These are phyloP conservation scores for Ibidorhyncha struthersii DNA, from an alignment of 2,113 vertebrate genomes.

Conservation along the genomic window DNA sequence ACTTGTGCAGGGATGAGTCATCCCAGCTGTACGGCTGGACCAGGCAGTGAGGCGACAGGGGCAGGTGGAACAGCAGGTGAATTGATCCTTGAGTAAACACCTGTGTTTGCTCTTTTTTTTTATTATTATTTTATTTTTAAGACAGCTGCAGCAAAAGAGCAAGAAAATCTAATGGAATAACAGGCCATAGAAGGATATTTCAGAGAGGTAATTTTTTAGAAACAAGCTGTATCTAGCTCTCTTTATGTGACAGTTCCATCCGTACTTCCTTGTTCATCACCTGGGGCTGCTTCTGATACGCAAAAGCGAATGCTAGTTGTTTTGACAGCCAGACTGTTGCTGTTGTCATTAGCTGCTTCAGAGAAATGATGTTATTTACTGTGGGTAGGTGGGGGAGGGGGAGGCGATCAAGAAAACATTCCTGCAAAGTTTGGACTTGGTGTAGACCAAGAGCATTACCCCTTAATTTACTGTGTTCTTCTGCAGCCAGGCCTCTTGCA, in stretches of 20 bases:
- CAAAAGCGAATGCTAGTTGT: not conserved
- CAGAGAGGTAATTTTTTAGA: not conserved
- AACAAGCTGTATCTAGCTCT: not conserved
- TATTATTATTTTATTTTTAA: not conserved
- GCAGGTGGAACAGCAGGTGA: constrained; percentile 66
- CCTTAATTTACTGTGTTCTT: not conserved
- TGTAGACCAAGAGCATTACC: not conserved
- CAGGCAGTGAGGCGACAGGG: not conserved
- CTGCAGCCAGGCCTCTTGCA: not conserved
- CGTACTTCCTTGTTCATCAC: not conserved
- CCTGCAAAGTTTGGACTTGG: not conserved
- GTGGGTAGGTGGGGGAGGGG: no score
- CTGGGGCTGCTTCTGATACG: not conserved
- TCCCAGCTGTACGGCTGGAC: not conserved
- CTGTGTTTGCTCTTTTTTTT: constrained; percentile 29
- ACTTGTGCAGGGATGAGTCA: not conserved
- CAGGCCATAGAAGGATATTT: not conserved
- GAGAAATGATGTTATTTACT: not conserved
- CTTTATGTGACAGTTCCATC: not conserved
- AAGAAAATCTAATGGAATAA: not conserved
- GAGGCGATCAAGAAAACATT: not conserved
- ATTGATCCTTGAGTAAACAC: constrained; percentile 57
- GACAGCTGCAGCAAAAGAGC: constrained; percentile 36
- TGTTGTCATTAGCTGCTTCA: not conserved
- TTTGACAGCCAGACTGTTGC: not conserved